Evolutionary conservation across 1,140 invertebrate species (phyloP).

Genomic region (Argopecten irradians): DNA sequence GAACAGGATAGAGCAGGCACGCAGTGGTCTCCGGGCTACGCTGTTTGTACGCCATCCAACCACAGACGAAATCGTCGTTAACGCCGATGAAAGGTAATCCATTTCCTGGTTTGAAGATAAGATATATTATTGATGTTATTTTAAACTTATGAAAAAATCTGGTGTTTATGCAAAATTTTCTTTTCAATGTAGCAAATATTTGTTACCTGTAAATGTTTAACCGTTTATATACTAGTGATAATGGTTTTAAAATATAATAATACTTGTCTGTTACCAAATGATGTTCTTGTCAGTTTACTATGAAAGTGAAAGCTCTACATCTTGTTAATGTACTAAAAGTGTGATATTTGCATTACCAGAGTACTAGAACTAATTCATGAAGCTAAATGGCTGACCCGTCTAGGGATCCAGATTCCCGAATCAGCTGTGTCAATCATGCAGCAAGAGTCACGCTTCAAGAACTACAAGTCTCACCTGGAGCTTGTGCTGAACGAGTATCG

Average conservation of each 20-base stretch:
- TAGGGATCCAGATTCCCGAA: slow-evolving; percentile 74
- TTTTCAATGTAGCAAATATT: too few relatives aligned
- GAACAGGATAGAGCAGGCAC: slow-evolving; percentile 72
- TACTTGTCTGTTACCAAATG: neutral
- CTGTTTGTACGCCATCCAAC: slow-evolving; percentile 73
- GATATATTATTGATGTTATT: too few relatives aligned
- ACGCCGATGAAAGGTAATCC: slow-evolving; percentile 75
- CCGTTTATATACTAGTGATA: too few relatives aligned
- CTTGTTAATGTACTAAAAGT: neutral
- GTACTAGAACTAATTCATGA: slow-evolving; percentile 75
- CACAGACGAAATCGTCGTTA: slow-evolving; percentile 73
- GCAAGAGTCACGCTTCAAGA: slow-evolving; percentile 75
- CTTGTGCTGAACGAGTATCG: slow-evolving; percentile 71
- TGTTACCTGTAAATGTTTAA: too few relatives aligned
- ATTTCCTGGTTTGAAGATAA: too few relatives aligned
- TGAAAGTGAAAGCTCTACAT: neutral
- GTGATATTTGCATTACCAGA: slow-evolving; percentile 60
- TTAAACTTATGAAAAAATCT: too few relatives aligned
- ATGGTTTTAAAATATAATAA: neutral
- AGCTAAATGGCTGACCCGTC: slow-evolving; percentile 74
- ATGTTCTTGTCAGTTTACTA: too few relatives aligned
- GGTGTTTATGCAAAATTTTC: too few relatives aligned
- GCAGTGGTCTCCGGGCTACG: slow-evolving; percentile 71
- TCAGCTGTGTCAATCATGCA: slow-evolving; percentile 70
- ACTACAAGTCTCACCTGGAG: slow-evolving; percentile 75